Evolutionary conservation across 2,797 vertebrate species (phyloP).

Genomic region (Neoniphon sammara): DNA sequence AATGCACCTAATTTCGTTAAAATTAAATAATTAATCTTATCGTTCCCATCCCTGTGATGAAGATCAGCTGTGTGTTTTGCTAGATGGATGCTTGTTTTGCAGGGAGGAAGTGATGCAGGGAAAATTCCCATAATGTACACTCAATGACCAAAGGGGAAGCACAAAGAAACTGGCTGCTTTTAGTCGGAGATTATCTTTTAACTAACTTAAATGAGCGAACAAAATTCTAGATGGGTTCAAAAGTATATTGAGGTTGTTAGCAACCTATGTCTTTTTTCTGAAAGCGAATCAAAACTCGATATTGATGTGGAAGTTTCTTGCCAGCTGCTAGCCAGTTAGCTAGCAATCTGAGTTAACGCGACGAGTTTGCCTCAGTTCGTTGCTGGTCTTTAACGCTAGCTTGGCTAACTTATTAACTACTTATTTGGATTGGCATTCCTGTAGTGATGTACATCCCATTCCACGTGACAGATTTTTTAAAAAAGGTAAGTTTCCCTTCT

Average conservation of each 20-base stretch:
- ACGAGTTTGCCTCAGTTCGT: slow-evolving; percentile 74
- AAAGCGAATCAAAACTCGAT: slow-evolving; percentile 9
- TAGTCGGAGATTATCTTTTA: slow-evolving; percentile 48
- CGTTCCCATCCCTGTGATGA: slow-evolving; percentile 19
- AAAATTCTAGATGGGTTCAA: neutral
- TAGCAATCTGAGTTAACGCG: slow-evolving; percentile 72
- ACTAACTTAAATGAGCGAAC: slow-evolving; percentile 36
- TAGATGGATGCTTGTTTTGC: slow-evolving; percentile 47
- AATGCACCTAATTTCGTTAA: neutral
- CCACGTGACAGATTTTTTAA: neutral
- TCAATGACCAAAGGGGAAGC: slow-evolving; percentile 82
- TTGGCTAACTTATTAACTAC: slow-evolving; percentile 45
- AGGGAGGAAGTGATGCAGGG: slow-evolving; percentile 85
- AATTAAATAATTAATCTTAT: neutral
- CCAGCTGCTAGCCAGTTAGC: slow-evolving; percentile 70
- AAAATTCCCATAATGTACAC: slow-evolving; percentile 80
- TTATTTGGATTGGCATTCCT: slow-evolving; percentile 29
- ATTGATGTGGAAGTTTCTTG: slow-evolving; percentile 71
- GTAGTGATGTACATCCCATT: slow-evolving; percentile 52
- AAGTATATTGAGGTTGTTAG: neutral
- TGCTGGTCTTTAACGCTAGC: slow-evolving; percentile 22
- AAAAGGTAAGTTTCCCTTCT: slow-evolving; percentile 59
- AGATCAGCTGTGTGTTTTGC: slow-evolving; percentile 74
- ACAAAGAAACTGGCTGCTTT: slow-evolving; percentile 78
- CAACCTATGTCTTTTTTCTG: neutral